A percentile compares a stretch with the other conserved stretches of the same genome.
phyloP scores from a whole-genome alignment of 2,888 invertebrate genomes.

The Agrenia bidenticulata region DNA sequence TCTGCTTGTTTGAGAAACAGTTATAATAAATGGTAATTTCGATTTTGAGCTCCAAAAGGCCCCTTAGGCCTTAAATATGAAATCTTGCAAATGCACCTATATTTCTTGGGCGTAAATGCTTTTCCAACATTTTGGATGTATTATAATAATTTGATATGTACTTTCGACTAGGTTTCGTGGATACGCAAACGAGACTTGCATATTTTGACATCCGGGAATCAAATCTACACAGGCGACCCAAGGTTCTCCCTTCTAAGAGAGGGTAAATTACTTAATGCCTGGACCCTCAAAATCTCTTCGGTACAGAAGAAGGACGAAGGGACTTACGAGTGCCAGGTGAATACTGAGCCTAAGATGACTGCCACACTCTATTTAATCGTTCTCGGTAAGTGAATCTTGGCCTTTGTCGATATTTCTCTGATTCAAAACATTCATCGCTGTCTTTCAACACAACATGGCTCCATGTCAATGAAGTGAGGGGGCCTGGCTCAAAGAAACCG shows the following conservation, averaged over 20 bases:
- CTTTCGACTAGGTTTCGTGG: conserved; percentile 52
- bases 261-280: conserved; percentile 44
- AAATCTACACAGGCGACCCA: conserved; percentile 47
- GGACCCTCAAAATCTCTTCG: conserved; percentile 45
- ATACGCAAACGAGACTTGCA: conserved; percentile 49
- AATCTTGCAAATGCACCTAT: too few species aligned
- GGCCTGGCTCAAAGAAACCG: too few species aligned
- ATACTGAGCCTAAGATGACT: conserved; percentile 55
- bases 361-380: conserved; percentile 53
- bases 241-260: conserved; percentile 42
- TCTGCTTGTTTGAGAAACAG: too few species aligned
- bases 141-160: conserved; percentile 5
- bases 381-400: conserved; percentile 50
- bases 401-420: too few species aligned
- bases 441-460: too few species aligned
- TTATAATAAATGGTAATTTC: too few species aligned
- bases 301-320: conserved; percentile 50
- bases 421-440: too few species aligned
- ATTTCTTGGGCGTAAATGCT: too few species aligned
- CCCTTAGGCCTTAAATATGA: too few species aligned
- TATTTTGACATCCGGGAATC: conserved; percentile 49
- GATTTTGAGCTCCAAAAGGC: too few species aligned
- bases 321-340: conserved; percentile 55
- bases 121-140: too few species aligned
- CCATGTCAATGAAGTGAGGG: too few species aligned